A percentile compares a stretch with the other conserved stretches of the same genome.
These are phyloP conservation scores for Drosophila greeni DNA, from an alignment of 2,888 invertebrate species.

Conservation along the genomic window DNA sequence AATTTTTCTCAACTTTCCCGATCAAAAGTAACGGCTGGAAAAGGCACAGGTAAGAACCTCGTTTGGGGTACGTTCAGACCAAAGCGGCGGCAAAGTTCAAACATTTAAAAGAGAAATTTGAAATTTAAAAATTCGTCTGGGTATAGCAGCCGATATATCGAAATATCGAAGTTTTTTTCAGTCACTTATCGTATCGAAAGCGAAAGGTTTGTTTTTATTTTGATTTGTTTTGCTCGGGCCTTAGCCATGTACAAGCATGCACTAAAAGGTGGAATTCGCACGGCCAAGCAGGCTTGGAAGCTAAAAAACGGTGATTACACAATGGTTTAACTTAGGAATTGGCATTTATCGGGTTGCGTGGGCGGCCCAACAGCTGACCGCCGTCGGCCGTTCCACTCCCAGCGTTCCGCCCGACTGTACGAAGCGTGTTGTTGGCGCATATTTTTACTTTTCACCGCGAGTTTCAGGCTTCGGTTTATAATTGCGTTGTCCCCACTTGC, in stretches of 20 bases:
- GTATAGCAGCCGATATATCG: too few relatives aligned
- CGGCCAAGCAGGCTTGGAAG: constrained; percentile 75
- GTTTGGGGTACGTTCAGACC: too few relatives aligned
- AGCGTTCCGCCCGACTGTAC: constrained; percentile 46
- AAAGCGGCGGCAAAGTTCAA: too few relatives aligned
- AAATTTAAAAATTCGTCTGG: too few relatives aligned
- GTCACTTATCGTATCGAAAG: too few relatives aligned
- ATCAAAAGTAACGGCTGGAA: constrained; percentile 6
- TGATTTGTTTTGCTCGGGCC: constrained; percentile 2
- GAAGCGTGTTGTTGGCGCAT: constrained; percentile 59
- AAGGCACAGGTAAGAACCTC: constrained; percentile 1
- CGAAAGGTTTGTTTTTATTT: constrained; percentile 2
- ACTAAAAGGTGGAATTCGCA: constrained; percentile 68
- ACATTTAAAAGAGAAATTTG: too few relatives aligned
- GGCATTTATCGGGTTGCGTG: constrained; percentile 26
- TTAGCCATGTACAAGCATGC: constrained; percentile 70
- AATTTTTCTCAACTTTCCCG: not conserved
- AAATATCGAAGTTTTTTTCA: too few relatives aligned
- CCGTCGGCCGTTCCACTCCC: constrained; percentile 6
- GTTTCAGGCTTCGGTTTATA: constrained; percentile 10
- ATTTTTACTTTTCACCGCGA: constrained; percentile 32
- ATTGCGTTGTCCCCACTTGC: constrained; percentile 43
- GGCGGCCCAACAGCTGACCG: constrained; percentile 45
- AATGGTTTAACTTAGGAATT: constrained; percentile 22
- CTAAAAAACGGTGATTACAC: constrained; percentile 69